phyloP scores from a whole-genome alignment of 2,888 invertebrate species.

The Busseola fusca region DNA sequence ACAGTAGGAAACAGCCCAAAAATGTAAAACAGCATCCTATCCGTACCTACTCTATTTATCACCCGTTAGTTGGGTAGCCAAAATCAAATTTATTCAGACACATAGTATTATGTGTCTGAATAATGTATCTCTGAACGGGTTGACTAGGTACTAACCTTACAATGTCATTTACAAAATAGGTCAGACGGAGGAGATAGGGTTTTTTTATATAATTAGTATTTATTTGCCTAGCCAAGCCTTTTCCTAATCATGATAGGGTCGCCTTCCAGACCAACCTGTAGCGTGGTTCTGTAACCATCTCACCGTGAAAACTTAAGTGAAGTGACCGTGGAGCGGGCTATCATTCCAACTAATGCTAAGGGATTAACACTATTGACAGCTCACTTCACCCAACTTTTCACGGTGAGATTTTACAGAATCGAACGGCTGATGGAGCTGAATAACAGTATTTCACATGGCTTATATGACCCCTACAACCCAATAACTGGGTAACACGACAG shows the following conservation, averaged over 20 bases:
- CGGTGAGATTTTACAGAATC: too few species aligned
- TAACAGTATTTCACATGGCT: not conserved
- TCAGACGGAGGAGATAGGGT: not conserved
- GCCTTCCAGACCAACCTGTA: not conserved
- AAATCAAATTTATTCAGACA: constrained; percentile 37
- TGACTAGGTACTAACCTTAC: not conserved
- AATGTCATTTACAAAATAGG: constrained; percentile 6
- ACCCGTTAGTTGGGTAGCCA: constrained; percentile 8
- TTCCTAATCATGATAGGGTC: not conserved
- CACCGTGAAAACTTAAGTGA: too few species aligned
- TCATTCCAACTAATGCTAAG: too few species aligned
- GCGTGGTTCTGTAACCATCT: too few species aligned
- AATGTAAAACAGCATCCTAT: constrained; percentile 14
- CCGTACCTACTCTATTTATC: constrained; percentile 6
- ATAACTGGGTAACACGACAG: not conserved
- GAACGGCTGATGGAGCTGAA: not conserved
- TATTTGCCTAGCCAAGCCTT: not conserved
- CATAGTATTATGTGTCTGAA: not conserved
- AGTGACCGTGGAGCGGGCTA: too few species aligned
- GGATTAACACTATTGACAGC: too few species aligned
- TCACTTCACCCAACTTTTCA: too few species aligned
- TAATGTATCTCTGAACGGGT: not conserved
- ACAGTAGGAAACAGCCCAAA: constrained; percentile 21
- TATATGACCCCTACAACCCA: not conserved
- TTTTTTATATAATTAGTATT: not conserved